phyloP scores from a whole-genome alignment of 1,140 invertebrate genomes.

The Orussus abietinus region DNA sequence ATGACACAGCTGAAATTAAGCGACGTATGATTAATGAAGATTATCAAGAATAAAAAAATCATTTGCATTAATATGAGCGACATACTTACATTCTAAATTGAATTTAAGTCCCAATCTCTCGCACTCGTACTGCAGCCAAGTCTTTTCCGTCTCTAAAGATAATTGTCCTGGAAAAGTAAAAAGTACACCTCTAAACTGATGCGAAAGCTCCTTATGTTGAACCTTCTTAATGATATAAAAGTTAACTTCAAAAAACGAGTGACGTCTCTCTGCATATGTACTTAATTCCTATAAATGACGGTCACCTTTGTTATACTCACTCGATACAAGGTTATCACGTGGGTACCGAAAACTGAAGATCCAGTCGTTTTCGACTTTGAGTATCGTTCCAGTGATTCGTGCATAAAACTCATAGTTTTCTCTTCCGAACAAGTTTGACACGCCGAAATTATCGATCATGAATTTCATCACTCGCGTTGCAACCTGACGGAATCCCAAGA shows the following conservation, averaged over 20 bases:
- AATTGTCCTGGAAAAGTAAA: slow-evolving; percentile 78
- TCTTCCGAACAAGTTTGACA: slow-evolving; percentile 89
- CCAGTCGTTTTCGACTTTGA: slow-evolving; percentile 91
- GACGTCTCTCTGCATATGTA: no score
- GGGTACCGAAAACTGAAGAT: slow-evolving; percentile 91
- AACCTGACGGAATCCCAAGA: slow-evolving; percentile 58
- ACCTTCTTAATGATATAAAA: no score
- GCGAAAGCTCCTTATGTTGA: no score
- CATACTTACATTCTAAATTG: slow-evolving; percentile 72
- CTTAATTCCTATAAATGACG: slow-evolving; percentile 10
- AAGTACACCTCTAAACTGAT: no score
- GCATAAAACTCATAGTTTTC: slow-evolving; percentile 98
- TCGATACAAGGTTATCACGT: slow-evolving; percentile 71
- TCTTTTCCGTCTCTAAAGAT: slow-evolving; percentile 80
- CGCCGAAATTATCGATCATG: slow-evolving; percentile 95
- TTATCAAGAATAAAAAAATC: slow-evolving; percentile 8
- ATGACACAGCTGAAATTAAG: slow-evolving; percentile 55
- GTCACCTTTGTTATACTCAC: no score
- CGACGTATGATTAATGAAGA: neutral
- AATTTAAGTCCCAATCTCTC: slow-evolving; percentile 78
- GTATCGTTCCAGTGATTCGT: slow-evolving; percentile 84
- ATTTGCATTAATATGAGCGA: slow-evolving; percentile 20
- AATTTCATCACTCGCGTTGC: slow-evolving; percentile 92
- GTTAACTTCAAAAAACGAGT: no score
- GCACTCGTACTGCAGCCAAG: slow-evolving; percentile 83